Percentiles rank a stretch among this genome's conserved stretches.
Evolutionary conservation across 2,797 vertebrate species (phyloP).

Genomic region (Hoplostethus atlanticus): DNA sequence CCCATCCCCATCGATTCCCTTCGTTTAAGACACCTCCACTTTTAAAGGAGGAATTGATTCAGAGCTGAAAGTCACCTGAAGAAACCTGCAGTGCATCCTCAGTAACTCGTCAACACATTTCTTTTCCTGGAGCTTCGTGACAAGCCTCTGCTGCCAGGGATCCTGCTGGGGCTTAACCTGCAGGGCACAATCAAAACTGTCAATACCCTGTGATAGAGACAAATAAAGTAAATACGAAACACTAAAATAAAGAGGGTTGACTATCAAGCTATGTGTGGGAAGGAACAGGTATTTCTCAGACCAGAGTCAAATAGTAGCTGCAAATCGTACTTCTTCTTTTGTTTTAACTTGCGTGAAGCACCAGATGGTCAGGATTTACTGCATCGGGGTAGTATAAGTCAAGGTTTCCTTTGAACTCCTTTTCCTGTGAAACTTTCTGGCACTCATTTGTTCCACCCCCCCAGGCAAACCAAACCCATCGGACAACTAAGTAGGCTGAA

Average conservation of each 20-base stretch:
- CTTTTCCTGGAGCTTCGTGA: constrained; percentile 79
- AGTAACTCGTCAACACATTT: constrained; percentile 79
- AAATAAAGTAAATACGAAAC: neutral
- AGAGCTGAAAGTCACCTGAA: constrained; percentile 74
- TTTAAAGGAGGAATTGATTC: neutral
- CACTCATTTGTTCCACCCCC: too few relatives aligned
- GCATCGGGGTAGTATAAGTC: too few relatives aligned
- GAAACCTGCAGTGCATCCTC: constrained; percentile 76
- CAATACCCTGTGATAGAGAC: neutral
- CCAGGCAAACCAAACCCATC: too few relatives aligned
- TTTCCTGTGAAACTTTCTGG: too few relatives aligned
- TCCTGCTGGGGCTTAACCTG: constrained; percentile 86
- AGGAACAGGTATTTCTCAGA: too few relatives aligned
- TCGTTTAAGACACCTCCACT: neutral
- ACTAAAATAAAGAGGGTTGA: neutral
- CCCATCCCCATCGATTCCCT: too few relatives aligned
- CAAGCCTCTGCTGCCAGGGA: constrained; percentile 85
- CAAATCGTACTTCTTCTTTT: too few relatives aligned
- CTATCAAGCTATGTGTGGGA: neutral
- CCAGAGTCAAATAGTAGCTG: too few relatives aligned
- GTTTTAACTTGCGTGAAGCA: too few relatives aligned
- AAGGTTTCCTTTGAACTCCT: too few relatives aligned
- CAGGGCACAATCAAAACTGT: constrained; percentile 6
- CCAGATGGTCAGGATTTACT: too few relatives aligned
- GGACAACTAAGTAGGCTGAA: too few relatives aligned